Percentiles rank a stretch among this genome's conserved stretches.
phyloP scores from a whole-genome alignment of 2,888 invertebrate genomes.

The Hirtodrosophila cameraria region DNA sequence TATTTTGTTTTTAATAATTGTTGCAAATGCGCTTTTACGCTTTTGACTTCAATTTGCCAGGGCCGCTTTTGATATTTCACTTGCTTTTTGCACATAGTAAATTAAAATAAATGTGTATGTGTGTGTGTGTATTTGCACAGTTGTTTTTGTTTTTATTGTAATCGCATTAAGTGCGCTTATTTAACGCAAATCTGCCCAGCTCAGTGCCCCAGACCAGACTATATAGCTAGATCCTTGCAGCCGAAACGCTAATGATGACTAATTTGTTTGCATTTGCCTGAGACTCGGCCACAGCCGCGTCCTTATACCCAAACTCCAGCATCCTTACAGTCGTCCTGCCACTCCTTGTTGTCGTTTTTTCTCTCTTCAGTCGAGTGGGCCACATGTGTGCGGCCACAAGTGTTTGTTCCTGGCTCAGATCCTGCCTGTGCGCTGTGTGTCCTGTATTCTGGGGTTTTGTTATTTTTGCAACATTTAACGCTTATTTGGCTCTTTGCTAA shows the following conservation, averaged over 20 bases:
- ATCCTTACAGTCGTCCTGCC: not conserved
- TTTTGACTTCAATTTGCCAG: conserved; percentile 74
- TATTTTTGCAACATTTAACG: conserved; percentile 81
- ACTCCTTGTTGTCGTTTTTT: conserved; percentile 4
- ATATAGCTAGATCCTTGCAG: conserved; percentile 45
- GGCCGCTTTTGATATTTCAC: conserved; percentile 76
- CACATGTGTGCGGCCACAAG: conserved; percentile 76
- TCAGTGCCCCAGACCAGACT: conserved; percentile 35
- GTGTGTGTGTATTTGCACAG: conserved; percentile 12
- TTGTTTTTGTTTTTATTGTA: conserved; percentile 62
- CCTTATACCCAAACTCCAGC: conserved; percentile 26
- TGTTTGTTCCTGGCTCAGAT: conserved; percentile 61
- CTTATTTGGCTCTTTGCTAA: conserved; percentile 73
- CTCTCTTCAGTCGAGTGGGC: conserved; percentile 54
- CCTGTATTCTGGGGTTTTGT: conserved; percentile 57
- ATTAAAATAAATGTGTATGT: not conserved
- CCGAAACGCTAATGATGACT: conserved; percentile 82
- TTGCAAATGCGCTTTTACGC: conserved; percentile 83
- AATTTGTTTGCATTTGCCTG: conserved; percentile 79
- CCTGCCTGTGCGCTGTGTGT: conserved; percentile 21
- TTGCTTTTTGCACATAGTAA: conserved; percentile 46
- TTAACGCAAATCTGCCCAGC: conserved; percentile 80
- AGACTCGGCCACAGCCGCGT: conserved; percentile 32
- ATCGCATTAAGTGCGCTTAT: conserved; percentile 83
- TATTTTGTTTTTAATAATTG: conserved; percentile 64